Evolutionary conservation across 2,797 vertebrate species (phyloP).

Genomic region (Paedocypris micromegethes): DNA sequence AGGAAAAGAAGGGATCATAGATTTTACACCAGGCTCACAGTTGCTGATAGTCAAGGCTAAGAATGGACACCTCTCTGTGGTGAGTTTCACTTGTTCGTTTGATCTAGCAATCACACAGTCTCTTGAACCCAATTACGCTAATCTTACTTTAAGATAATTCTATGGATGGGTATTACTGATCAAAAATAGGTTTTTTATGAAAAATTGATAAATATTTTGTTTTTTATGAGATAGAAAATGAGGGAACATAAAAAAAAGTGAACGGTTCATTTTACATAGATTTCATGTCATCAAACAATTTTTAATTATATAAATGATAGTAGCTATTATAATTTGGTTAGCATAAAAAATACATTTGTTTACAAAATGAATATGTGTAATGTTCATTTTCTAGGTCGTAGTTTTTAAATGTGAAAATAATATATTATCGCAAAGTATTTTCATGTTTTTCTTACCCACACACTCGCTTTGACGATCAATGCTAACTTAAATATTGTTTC

Average conservation of each 20-base stretch:
- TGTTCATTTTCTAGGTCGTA: no score
- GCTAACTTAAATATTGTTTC: slow-evolving; percentile 33
- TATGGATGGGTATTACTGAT: not conserved
- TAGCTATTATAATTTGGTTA: not conserved
- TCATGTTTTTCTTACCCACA: no score
- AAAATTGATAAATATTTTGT: no score
- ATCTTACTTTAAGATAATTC: no score
- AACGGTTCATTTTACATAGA: not conserved
- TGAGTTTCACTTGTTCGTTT: slow-evolving; percentile 64
- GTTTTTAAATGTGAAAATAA: no score
- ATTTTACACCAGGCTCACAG: slow-evolving; percentile 92
- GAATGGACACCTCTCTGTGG: slow-evolving; percentile 94
- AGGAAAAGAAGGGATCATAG: slow-evolving; percentile 91
- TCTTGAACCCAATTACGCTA: no score
- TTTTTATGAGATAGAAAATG: no score
- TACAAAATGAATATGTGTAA: not conserved
- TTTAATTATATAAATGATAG: not conserved
- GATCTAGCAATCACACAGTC: not conserved
- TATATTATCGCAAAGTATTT: no score
- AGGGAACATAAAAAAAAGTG: no score
- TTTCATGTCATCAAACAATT: not conserved
- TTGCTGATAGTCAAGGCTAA: slow-evolving; percentile 91
- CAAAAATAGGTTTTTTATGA: not conserved
- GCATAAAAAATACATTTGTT: not conserved
- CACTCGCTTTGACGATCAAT: no score